These are phyloP conservation scores for Onychomys torridus DNA, from an alignment of 2,797 vertebrate species.

Conservation along the genomic window DNA sequence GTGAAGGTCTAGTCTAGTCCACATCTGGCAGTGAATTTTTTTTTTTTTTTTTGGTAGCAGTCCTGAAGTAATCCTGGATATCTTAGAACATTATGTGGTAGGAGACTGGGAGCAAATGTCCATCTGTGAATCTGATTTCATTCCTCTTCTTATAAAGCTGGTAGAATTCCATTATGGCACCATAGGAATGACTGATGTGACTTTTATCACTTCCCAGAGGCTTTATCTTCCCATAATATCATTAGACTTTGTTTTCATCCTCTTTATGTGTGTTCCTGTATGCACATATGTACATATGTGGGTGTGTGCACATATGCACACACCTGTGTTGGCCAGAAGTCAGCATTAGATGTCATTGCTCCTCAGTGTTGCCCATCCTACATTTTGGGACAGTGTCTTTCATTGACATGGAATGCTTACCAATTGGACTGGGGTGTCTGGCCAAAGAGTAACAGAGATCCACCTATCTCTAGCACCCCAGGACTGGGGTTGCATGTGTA, in stretches of 20 bases:
- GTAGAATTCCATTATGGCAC: neutral
- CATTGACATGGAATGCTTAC: neutral
- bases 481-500: accelerated
- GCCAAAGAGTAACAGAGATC: neutral
- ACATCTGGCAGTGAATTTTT: neutral
- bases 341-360: neutral
- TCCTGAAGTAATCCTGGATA: neutral
- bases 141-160: neutral
- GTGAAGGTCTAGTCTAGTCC: neutral
- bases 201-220: neutral
- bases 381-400: neutral
- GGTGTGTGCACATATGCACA: neutral
- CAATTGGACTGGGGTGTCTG: neutral
- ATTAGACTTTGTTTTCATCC: no score
- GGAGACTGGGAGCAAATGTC: no score
- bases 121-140: neutral
- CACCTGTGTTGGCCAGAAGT: neutral
- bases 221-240: neutral
- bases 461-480: neutral
- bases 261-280: neutral
- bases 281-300: neutral
- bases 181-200: neutral
- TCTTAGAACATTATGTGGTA: neutral
- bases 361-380: neutral
- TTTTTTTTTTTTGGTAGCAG: no score